phyloP scores from a whole-genome alignment of 2,113 vertebrate genomes.

The Anas platyrhynchos region DNA sequence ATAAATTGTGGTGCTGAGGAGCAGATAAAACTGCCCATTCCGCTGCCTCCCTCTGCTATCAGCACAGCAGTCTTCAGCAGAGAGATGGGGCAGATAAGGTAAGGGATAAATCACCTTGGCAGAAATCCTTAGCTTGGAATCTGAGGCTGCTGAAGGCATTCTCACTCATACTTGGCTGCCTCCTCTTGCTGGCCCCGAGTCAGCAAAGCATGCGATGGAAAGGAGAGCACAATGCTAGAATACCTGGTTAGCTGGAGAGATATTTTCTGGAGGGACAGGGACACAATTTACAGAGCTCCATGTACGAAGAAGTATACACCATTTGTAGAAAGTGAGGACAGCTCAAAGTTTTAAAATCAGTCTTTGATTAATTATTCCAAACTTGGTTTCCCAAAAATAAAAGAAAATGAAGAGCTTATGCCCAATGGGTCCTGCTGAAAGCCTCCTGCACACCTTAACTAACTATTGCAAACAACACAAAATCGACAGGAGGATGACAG shows the following conservation, averaged over 20 bases:
- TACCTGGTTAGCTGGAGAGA: background rate
- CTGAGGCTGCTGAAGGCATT: background rate
- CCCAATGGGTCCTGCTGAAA: background rate
- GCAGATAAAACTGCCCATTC: background rate
- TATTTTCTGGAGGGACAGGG: no score
- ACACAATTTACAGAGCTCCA: background rate
- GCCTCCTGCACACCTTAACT: background rate
- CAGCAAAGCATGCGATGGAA: background rate
- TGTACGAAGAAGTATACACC: background rate
- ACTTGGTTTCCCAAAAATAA: background rate
- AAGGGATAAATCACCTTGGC: background rate
- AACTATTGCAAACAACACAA: background rate
- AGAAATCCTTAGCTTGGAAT: background rate
- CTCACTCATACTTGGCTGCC: background rate
- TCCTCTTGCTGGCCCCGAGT: background rate
- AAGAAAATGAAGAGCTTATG: background rate
- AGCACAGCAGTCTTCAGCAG: background rate
- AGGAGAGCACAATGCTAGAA: background rate
- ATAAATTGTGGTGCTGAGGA: background rate
- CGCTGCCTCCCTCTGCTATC: background rate
- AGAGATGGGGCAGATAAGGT: background rate
- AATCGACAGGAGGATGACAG: background rate
- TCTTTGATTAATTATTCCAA: background rate
- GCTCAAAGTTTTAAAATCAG: background rate
- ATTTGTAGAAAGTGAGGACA: background rate